A percentile compares a stretch with the other conserved stretches of the same genome.
Evolutionary conservation across 2,888 invertebrate species (phyloP).

Genomic region (Ennomos quercinarius): DNA sequence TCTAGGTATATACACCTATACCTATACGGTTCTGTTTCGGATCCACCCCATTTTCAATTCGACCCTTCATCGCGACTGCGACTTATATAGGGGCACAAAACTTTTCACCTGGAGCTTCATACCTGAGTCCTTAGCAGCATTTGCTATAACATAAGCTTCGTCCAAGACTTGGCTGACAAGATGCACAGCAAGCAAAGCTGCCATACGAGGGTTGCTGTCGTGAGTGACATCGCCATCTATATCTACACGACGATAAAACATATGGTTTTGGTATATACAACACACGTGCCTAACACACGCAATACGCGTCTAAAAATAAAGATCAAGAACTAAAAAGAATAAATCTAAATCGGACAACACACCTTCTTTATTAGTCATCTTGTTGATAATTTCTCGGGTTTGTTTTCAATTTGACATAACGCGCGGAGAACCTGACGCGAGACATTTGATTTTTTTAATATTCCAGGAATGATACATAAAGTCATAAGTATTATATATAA

Average conservation of each 20-base stretch:
- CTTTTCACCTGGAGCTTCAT: constrained; percentile 5
- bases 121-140: constrained; percentile 67
- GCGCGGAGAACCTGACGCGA: background rate
- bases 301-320: background rate
- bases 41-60: too few relatives aligned
- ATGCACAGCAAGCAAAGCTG: constrained; percentile 64
- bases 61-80: too few relatives aligned
- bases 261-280: background rate
- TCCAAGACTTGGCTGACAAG: constrained; percentile 73
- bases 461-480: too few relatives aligned
- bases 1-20: too few relatives aligned
- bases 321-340: constrained; percentile 12
- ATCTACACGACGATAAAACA: constrained; percentile 15
- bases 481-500: background rate
- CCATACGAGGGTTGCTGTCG: constrained; percentile 52
- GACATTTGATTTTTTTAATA: background rate
- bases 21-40: too few relatives aligned
- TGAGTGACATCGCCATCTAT: constrained; percentile 44
- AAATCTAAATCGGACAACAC: constrained; percentile 40
- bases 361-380: constrained; percentile 67
- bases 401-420: constrained; percentile 15
- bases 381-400: constrained; percentile 27
- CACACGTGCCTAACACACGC: background rate
- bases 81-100: too few relatives aligned
- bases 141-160: constrained; percentile 70